Evolutionary conservation across 1,140 invertebrate genomes (phyloP), one percentile per base, ranked within the genome.

Genomic region (Macrostomum lignano): DNA sequence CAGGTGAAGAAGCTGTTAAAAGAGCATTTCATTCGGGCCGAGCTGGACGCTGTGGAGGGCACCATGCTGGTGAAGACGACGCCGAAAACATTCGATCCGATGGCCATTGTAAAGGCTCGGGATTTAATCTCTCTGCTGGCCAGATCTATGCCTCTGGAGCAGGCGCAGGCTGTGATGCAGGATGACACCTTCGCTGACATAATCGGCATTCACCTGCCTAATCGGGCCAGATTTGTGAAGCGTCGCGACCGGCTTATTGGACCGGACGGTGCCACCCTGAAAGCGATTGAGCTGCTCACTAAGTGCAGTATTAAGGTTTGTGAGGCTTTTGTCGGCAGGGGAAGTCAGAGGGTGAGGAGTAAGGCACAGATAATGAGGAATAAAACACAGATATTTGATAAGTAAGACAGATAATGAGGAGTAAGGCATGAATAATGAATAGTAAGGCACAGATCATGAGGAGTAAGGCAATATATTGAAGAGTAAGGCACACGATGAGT

Each of bases 41-140:
- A 94, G 45, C 55, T 99, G 36, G 86, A 98, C 65, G 54, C 91
- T 1, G 62, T 91, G 2, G 81, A 93, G 66, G 88, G 91, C 31
- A 73, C 72, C 41, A 82, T 99, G 74, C 71, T 70, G 5, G 88
- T 98, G 0, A 67, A 65, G 49, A 96, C 91, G 0, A 94, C 84
- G 1, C 65, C 79, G 31, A 88, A 93, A 62, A 94, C 86, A 2
- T 96, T 78, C 78, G 91, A 98, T 65, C 91, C 91, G 0, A 94
- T 77, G 42, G 76, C 91, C 25, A 79, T 98, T 26, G 66, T 96
- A 6, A 96, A 96, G 61, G 78, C 82, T 6, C 65, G 86, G 40
- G 91, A 98, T 53, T 67, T 94, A 55, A 77, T 96, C 36, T 91
- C 88, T 52, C 58, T 98, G 2, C 51, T 98, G 36, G 77, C 86